Evolutionary conservation across 53 echinoderm and acorn worm species (phyloP).

Genomic region (Henricia sp.): DNA sequence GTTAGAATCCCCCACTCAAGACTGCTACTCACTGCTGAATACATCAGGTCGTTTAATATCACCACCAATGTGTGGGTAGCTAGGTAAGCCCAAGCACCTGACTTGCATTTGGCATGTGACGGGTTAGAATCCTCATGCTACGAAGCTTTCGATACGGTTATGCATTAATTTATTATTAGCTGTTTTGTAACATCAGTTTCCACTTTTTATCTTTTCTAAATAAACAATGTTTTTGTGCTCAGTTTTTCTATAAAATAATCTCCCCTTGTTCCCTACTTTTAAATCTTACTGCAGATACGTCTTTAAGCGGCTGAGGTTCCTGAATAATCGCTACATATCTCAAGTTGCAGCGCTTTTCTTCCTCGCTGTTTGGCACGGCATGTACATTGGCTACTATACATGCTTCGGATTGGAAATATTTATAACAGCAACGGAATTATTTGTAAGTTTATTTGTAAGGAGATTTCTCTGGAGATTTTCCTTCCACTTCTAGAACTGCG

Average conservation of each 20-base stretch:
- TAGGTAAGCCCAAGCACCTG: conserved; percentile 63
- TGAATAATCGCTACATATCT: conserved; percentile 83
- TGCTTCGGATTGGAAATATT: conserved; percentile 82
- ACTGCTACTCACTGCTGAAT: conserved; percentile 33
- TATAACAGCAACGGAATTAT: conserved; percentile 62
- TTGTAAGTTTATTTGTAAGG: conserved; percentile 48
- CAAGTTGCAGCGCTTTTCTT: conserved; percentile 74
- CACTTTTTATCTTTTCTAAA: not conserved
- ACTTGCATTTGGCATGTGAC: not conserved
- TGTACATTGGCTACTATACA: conserved; percentile 78
- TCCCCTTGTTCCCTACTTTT: not conserved
- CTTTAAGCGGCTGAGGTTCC: conserved; percentile 86
- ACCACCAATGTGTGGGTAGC: conserved; percentile 88
- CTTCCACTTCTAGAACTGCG: not conserved
- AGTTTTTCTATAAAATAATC: not conserved
- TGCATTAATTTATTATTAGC: too few species aligned
- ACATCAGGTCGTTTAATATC: conserved; percentile 75
- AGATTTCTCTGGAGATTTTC: not conserved
- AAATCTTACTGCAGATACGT: conserved; percentile 81
- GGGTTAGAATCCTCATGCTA: not conserved
- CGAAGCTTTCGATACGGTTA: too few species aligned
- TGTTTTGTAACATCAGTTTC: not conserved
- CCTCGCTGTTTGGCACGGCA: conserved; percentile 88
- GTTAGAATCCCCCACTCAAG: too few species aligned
- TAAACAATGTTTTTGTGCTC: not conserved